phyloP scores from a whole-genome alignment of 2,797 vertebrate species.

The Arctocebus calabarensis region DNA sequence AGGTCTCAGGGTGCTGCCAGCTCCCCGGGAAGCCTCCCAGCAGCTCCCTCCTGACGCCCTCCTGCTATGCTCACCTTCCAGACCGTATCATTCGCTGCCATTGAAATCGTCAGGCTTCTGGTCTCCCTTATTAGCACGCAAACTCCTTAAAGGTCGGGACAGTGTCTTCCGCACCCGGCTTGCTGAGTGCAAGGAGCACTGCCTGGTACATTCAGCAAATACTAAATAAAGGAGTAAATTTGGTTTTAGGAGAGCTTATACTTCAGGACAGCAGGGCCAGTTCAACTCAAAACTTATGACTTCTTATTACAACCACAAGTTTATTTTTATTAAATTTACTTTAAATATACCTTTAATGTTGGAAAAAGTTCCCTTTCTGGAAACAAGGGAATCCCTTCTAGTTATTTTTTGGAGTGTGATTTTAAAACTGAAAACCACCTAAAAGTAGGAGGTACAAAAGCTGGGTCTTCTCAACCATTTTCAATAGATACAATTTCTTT shows the following conservation, averaged over 20 bases:
- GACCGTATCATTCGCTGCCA: background rate
- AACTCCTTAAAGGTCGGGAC: background rate
- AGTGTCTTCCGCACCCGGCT: background rate
- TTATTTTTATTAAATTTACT: conserved; percentile 45
- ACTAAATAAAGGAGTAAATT: conserved; percentile 5
- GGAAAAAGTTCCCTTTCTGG: conserved; percentile 30
- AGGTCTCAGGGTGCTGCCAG: background rate
- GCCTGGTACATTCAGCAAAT: background rate
- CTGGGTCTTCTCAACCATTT: background rate
- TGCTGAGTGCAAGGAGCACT: background rate
- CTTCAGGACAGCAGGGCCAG: background rate
- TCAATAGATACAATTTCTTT: background rate
- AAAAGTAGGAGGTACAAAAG: background rate
- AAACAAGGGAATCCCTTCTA: background rate
- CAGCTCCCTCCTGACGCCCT: no score
- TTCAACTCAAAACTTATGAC: conserved; percentile 22
- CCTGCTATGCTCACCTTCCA: background rate
- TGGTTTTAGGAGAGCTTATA: conserved; percentile 15
- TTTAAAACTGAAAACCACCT: conserved; percentile 22
- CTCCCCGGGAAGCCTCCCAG: background rate
- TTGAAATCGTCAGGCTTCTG: background rate
- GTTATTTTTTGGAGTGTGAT: conserved; percentile 37
- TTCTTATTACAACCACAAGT: conserved; percentile 38
- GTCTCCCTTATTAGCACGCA: background rate
- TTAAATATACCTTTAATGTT: background rate